phyloP scores from a whole-genome alignment of 2,113 vertebrate species.

The Cavia porcellus region DNA sequence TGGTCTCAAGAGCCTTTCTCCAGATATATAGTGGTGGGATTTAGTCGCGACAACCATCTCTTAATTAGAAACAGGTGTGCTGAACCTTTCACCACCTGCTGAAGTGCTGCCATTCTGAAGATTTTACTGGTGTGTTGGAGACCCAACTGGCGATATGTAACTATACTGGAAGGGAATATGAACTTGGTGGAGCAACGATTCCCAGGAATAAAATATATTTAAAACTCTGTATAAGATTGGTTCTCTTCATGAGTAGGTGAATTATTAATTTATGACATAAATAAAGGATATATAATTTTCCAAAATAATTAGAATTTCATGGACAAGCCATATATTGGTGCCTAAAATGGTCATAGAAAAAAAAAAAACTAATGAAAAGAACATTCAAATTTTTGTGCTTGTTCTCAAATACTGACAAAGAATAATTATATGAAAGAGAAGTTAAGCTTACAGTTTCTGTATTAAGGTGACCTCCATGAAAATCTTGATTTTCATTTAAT shows the following conservation, averaged over 20 bases:
- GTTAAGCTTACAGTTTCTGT: not conserved
- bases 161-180: not conserved
- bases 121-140: not conserved
- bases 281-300: constrained; percentile 10
- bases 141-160: not conserved
- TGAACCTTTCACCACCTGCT: constrained; percentile 23
- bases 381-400: not conserved
- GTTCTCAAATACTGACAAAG: constrained; percentile 2
- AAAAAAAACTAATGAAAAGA: not conserved
- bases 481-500: not conserved
- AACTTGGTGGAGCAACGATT: not conserved
- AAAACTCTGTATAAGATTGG: not conserved
- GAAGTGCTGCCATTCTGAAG: constrained; percentile 36
- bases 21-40: constrained; percentile 1
- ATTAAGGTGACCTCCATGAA: not conserved
- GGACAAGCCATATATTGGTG: not conserved
- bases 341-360: not conserved
- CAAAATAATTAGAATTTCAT: not conserved
- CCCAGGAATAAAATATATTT: not conserved
- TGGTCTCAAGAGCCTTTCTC: not conserved
- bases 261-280: not conserved
- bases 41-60: constrained; percentile 14
- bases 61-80: constrained; percentile 72
- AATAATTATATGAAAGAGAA: not conserved
- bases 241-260: not conserved